Conservation (phyloP, 2,113 vertebrate species). For the Circaetus gallicus region DNA sequence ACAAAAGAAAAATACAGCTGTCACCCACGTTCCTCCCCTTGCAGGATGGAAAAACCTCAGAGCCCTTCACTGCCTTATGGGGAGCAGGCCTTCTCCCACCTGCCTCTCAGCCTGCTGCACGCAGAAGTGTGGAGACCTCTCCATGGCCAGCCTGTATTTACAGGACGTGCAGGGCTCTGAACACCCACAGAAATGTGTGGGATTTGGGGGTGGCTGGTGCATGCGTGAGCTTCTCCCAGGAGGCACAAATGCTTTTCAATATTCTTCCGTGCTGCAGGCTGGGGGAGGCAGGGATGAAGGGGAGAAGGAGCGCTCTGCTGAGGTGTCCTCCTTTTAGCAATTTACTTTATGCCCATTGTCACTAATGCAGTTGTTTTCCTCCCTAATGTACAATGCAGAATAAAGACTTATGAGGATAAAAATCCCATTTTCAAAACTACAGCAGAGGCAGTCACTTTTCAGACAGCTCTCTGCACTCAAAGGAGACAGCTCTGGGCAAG, state of each 20-base stretch:
- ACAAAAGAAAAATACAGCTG: neutral
- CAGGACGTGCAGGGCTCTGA: neutral
- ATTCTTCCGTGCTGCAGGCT: neutral
- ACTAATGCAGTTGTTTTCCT: neutral
- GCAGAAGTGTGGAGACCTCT: neutral
- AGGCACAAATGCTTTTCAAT: neutral
- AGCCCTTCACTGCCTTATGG: fast-evolving
- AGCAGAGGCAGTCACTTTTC: neutral
- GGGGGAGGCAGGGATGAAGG: neutral
- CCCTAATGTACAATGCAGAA: neutral
- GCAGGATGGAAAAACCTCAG: neutral
- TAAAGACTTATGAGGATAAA: neutral
- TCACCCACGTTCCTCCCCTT: neutral
- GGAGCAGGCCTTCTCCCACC: neutral
- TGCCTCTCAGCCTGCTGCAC: neutral
- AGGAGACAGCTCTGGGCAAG: neutral
- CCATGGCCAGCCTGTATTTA: neutral
- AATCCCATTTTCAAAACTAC: neutral
- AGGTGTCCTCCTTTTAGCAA: neutral
- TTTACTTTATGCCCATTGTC: neutral
- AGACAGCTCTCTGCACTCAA: neutral
- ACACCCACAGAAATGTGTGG: neutral
- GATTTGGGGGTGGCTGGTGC: neutral
- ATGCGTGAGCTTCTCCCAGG: neutral
- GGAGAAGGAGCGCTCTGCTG: neutral